Base-by-base conservation (phyloP, 2,113 vertebrate genomes). In the Apeltes quadracus region DNA sequence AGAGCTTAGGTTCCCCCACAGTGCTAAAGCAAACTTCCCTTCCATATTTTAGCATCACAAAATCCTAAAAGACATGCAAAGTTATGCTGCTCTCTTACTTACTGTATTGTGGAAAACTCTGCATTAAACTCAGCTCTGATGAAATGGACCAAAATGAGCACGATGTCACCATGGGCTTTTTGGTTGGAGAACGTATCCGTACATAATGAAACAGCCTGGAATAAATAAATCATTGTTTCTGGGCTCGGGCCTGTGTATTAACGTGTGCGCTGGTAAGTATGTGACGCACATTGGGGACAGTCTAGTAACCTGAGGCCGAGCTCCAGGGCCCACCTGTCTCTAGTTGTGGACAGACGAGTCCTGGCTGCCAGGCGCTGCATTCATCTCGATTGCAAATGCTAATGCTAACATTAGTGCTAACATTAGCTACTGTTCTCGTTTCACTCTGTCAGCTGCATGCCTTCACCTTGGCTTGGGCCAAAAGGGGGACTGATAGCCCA, bases 381-480 rank as follows among this genome's bases (percentile, higher is more conserved):
- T 83, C 80, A 89, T 87, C 82, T 82, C 85, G 55, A 75, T 56
- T 64, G 87, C 90, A 83, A 86, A 90, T 87, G 85, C 82, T 81
- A 83, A 90, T 86, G 88, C 86, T 91, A 91, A 89, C 82, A 90
- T 89, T 79, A 87, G 84, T 80, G 84, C 83, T 90, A 90, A 91
- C 89, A 92, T 92, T 91, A 87, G 88, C 88, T 87, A 84, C 91
- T 90, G 89, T 90, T 91, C 84, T 76, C 87, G 89, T 90, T 91
- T 89, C 87, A 84, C 87, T 88, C 82, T 67, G 83, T 89, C 83
- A 86, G 84, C 78, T 83, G 50, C 63, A 87, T 89, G 81, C 84
- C 81, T 81, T 88, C 83, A 76, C 69, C 50, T 34, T 15, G 55
- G 63, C 70, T 70, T 15, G 46, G 79, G 83, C 85, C 88, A 89